Evolutionary conservation across 2,113 vertebrate species (phyloP).

Genomic region (Capricornis sumatraensis): DNA sequence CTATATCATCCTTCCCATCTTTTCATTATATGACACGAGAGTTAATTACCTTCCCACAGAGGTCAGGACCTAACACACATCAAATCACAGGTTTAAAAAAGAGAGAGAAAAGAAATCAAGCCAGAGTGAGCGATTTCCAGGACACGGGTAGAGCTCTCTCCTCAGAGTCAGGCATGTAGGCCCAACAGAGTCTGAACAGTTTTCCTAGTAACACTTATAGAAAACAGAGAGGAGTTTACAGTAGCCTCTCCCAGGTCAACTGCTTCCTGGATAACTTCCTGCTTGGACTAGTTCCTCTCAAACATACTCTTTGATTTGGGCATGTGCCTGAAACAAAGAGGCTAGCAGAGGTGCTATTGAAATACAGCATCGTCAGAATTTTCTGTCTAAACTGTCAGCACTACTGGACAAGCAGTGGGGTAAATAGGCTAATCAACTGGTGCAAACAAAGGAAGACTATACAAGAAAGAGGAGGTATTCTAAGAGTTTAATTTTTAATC

Average conservation of each 20-base stretch:
- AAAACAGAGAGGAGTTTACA: background rate
- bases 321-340: background rate
- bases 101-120: background rate
- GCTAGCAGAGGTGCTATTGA: background rate
- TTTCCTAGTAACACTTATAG: background rate
- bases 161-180: background rate
- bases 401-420: background rate
- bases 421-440: background rate
- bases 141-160: background rate
- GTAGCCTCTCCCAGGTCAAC: background rate
- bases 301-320: background rate
- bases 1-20: background rate
- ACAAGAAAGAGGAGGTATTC: background rate
- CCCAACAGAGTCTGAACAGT: background rate
- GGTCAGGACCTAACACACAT: background rate
- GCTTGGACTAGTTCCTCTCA: constrained; percentile 23
- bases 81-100: background rate
- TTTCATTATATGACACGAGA: background rate
- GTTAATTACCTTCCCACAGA: background rate
- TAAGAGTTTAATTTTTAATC: background rate
- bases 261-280: constrained; percentile 54
- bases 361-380: background rate
- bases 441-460: background rate
- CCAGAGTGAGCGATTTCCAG: background rate
- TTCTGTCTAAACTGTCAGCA: background rate